These are phyloP conservation scores for Syncerus caffer DNA, from an alignment of 2,797 vertebrate species.

Conservation along the genomic window DNA sequence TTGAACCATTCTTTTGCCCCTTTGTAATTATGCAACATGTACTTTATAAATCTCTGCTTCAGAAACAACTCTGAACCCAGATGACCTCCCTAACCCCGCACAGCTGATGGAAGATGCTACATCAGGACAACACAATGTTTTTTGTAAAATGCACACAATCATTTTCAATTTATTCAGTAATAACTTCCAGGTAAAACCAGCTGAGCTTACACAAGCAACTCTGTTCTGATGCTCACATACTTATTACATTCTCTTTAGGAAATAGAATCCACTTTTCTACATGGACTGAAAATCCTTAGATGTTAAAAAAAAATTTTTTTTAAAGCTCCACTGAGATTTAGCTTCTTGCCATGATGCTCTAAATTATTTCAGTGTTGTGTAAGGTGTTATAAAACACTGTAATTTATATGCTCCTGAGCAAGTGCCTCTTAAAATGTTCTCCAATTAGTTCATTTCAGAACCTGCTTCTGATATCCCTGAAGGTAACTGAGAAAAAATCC, in stretches of 20 bases:
- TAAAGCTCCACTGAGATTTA: constrained; percentile 55
- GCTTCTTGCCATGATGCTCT: constrained; percentile 24
- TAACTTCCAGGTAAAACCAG: constrained; percentile 58
- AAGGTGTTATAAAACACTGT: constrained; percentile 43
- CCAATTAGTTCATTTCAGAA: constrained; percentile 67
- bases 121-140: constrained; percentile 18
- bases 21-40: background rate
- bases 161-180: constrained; percentile 59
- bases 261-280: constrained; percentile 63
- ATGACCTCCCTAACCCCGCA: constrained; percentile 9
- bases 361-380: constrained; percentile 37
- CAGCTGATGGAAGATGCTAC: background rate
- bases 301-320: constrained; percentile 27
- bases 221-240: constrained; percentile 40
- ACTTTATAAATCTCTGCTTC: constrained; percentile 13
- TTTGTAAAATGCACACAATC: constrained; percentile 38
- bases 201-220: constrained; percentile 53
- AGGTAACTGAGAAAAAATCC: constrained; percentile 39
- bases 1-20: background rate
- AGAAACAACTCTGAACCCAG: constrained; percentile 11
- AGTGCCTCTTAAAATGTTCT: constrained; percentile 8
- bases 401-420: constrained; percentile 41
- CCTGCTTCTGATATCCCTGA: constrained; percentile 29
- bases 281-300: constrained; percentile 59
- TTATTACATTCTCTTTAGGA: constrained; percentile 58